These are phyloP conservation scores for Drosophila lacteicornis DNA, from an alignment of 1,140 invertebrate genomes.

Conservation along the genomic window DNA sequence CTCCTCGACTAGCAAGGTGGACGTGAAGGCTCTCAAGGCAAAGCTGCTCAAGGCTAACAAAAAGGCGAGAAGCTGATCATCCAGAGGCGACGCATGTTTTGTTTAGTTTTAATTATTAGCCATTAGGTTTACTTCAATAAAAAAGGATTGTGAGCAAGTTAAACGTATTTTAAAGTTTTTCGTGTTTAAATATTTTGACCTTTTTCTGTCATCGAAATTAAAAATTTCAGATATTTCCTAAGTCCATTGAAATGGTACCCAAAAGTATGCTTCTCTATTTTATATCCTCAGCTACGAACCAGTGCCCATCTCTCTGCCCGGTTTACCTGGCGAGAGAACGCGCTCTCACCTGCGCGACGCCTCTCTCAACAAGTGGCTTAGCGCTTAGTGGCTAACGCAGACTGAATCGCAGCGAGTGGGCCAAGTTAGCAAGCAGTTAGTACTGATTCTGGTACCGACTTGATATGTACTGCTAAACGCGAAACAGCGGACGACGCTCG, in stretches of 20 bases:
- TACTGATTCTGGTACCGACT: slow-evolving; percentile 56
- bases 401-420: slow-evolving; percentile 8
- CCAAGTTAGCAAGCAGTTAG: slow-evolving; percentile 67
- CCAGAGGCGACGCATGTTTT: background rate
- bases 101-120: slow-evolving; percentile 46
- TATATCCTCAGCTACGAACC: too few species aligned
- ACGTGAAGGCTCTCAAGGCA: slow-evolving; percentile 74
- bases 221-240: background rate
- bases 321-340: slow-evolving; percentile 7
- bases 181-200: too few species aligned
- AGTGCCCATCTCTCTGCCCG: background rate
- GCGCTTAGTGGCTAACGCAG: slow-evolving; percentile 54
- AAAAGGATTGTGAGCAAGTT: slow-evolving; percentile 9
- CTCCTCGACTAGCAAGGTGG: slow-evolving; percentile 40
- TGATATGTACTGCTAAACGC: slow-evolving; percentile 66
- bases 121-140: slow-evolving; percentile 16
- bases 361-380: slow-evolving; percentile 53
- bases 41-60: slow-evolving; percentile 77
- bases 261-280: background rate
- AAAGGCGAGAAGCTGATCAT: slow-evolving; percentile 57
- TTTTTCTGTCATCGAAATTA: too few species aligned
- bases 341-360: background rate
- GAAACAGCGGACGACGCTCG: slow-evolving; percentile 69
- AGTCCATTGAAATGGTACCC: background rate
- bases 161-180: too few species aligned